Percentiles rank a stretch among this genome's conserved stretches.
These are phyloP conservation scores for Micromussa lordhowensis DNA, from an alignment of 92 coral and sea anemone species.

Conservation along the genomic window DNA sequence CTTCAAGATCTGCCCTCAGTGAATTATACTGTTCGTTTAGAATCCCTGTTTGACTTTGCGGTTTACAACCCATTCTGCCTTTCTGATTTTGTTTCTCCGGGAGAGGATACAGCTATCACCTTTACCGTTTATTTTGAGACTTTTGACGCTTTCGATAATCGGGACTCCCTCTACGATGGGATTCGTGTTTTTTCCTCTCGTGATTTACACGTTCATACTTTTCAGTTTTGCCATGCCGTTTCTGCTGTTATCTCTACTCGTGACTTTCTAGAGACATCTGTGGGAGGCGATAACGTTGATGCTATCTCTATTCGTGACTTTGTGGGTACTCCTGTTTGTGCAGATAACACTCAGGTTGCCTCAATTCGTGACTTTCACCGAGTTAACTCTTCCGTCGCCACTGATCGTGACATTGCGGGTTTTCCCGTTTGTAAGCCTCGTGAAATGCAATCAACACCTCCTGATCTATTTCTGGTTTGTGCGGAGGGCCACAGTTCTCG, in stretches of 20 bases:
- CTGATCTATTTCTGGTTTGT: background rate
- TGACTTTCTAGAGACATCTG: too few species aligned
- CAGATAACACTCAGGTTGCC: background rate
- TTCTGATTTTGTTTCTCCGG: background rate
- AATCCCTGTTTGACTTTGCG: background rate
- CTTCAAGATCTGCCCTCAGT: background rate
- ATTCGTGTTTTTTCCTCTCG: background rate
- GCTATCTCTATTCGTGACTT: background rate
- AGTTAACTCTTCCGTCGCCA: too few species aligned
- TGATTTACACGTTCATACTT: too few species aligned
- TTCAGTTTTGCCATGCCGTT: too few species aligned
- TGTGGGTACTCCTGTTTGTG: background rate
- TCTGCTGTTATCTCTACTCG: too few species aligned
- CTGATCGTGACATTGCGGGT: background rate
- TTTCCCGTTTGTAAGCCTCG: background rate
- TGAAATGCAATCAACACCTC: background rate
- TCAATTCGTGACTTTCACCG: too few species aligned
- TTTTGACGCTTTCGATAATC: background rate
- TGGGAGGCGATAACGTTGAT: background rate
- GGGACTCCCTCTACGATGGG: background rate
- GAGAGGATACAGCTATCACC: background rate
- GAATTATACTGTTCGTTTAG: background rate
- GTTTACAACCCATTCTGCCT: background rate
- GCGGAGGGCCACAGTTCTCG: background rate
- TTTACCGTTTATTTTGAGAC: background rate